phyloP scores from a whole-genome alignment of 1,140 invertebrate genomes.

The Phortica variegata region DNA sequence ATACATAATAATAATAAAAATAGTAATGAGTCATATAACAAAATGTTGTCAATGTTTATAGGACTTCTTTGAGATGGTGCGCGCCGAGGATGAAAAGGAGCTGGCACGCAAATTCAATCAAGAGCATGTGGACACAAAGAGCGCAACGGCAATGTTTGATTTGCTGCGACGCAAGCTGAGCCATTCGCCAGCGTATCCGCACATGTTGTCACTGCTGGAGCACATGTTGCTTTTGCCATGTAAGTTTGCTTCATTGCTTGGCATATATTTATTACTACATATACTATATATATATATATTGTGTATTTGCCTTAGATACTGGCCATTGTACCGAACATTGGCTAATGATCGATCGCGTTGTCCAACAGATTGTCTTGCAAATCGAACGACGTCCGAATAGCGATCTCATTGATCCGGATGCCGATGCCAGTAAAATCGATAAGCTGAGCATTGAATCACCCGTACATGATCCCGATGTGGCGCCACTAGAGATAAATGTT shows the following conservation, averaged over 20 bases:
- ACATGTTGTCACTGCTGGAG: constrained; percentile 87
- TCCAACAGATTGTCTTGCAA: constrained; percentile 96
- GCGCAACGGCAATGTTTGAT: constrained; percentile 92
- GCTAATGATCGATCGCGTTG: constrained; percentile 89
- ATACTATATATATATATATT: too few relatives aligned
- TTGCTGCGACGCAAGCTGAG: constrained; percentile 85
- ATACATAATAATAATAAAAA: background rate
- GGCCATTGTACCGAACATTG: constrained; percentile 85
- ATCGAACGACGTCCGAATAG: constrained; percentile 59
- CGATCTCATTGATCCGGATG: constrained; percentile 49
- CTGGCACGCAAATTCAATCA: constrained; percentile 86
- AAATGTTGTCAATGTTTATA: constrained; percentile 3
- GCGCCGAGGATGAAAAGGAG: constrained; percentile 95
- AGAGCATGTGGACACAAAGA: constrained; percentile 93
- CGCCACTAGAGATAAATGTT: constrained; percentile 87
- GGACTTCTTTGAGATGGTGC: constrained; percentile 98
- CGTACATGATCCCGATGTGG: constrained; percentile 77
- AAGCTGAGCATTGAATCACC: constrained; percentile 29
- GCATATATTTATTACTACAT: too few relatives aligned
- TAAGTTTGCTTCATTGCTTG: constrained; percentile 69
- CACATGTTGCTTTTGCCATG: constrained; percentile 88
- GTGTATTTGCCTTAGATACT: constrained; percentile 68
- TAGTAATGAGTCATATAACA: background rate
- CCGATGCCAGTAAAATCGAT: constrained; percentile 30
- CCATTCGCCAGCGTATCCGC: constrained; percentile 90